Evolutionary conservation across 1,140 invertebrate genomes (phyloP).

Genomic region (Stenopsyche tienmushanensis): DNA sequence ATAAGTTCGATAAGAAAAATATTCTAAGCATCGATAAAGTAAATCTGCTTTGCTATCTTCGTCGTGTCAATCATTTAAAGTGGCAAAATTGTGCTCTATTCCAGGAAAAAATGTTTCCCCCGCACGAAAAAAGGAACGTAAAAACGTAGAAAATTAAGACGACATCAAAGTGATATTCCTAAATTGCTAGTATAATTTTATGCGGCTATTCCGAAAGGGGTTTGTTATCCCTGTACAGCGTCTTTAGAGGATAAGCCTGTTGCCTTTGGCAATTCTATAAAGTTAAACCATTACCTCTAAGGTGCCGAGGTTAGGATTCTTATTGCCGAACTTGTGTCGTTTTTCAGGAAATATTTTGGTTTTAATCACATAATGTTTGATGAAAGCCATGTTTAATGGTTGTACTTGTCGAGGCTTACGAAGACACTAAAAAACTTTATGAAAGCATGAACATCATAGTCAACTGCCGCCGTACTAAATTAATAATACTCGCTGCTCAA

Average conservation of each 20-base stretch:
- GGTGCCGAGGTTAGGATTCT: conserved; percentile 38
- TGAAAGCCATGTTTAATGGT: conserved; percentile 3
- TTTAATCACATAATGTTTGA: conserved; percentile 29
- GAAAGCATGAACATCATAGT: neutral
- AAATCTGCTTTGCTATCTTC: no score
- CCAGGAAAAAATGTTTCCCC: no score
- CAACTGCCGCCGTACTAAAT: neutral
- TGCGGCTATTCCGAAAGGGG: neutral
- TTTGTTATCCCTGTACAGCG: neutral
- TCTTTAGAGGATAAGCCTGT: conserved; percentile 20
- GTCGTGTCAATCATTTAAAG: no score
- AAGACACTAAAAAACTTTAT: neutral
- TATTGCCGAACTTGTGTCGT: conserved; percentile 38
- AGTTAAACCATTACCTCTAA: conserved; percentile 39
- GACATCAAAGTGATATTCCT: no score
- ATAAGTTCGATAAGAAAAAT: no score
- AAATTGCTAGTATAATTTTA: neutral
- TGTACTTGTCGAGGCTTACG: no score
- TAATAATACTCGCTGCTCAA: no score
- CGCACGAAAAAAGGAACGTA: no score
- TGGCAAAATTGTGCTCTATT: no score
- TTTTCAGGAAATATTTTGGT: conserved; percentile 33
- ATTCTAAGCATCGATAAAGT: no score
- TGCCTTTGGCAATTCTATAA: conserved; percentile 31
- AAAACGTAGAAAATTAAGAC: no score